phyloP scores from a whole-genome alignment of 1,140 invertebrate genomes.

The Trichonephila inaurata region DNA sequence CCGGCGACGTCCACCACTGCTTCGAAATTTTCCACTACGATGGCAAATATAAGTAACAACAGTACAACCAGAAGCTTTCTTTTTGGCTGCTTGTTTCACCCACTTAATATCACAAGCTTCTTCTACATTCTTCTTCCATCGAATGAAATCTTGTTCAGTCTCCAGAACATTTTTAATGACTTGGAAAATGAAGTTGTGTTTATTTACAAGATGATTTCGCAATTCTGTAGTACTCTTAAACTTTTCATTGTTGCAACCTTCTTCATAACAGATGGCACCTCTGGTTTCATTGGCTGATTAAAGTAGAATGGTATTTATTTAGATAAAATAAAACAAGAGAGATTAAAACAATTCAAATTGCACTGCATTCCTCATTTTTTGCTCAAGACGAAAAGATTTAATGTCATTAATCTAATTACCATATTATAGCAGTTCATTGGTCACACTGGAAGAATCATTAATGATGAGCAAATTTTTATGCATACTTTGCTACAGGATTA shows the following conservation, averaged over 20 bases:
- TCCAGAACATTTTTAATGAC: slow-evolving; percentile 70
- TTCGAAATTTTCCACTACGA: slow-evolving; percentile 64
- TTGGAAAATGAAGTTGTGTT: slow-evolving; percentile 73
- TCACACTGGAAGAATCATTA: too few relatives aligned
- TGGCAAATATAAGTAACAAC: slow-evolving; percentile 72
- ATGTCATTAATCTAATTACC: too few relatives aligned
- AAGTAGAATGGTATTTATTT: too few relatives aligned
- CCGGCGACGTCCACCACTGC: slow-evolving; percentile 52
- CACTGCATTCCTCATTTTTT: too few relatives aligned
- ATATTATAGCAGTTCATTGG: too few relatives aligned
- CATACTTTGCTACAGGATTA: too few relatives aligned
- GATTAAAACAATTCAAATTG: neutral
- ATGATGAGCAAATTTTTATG: too few relatives aligned
- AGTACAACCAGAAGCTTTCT: slow-evolving; percentile 69
- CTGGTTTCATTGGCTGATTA: slow-evolving; percentile 50
- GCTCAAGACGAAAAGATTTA: too few relatives aligned
- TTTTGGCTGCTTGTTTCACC: slow-evolving; percentile 74
- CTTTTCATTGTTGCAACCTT: slow-evolving; percentile 73
- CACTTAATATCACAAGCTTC: slow-evolving; percentile 73
- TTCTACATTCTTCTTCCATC: slow-evolving; percentile 72
- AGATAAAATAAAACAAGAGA: neutral
- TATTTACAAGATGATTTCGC: slow-evolving; percentile 69
- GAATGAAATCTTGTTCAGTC: slow-evolving; percentile 65
- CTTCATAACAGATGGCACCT: slow-evolving; percentile 71
- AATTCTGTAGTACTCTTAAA: slow-evolving; percentile 72